These are phyloP conservation scores for Camptogramma bilineatum DNA, from an alignment of 2,888 invertebrate genomes.

Conservation along the genomic window DNA sequence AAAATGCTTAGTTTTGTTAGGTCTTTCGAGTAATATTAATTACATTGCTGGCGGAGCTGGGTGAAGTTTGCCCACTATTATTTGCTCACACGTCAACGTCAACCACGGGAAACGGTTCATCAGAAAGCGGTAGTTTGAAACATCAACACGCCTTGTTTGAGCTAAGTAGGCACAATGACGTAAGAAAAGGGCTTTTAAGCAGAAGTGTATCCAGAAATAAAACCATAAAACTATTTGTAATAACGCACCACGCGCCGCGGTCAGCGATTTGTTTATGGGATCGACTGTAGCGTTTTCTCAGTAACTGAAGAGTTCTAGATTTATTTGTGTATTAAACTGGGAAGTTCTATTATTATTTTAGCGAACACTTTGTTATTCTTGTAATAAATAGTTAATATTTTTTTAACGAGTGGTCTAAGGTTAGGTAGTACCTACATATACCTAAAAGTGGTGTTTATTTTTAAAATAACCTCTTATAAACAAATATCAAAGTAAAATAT, in stretches of 20 bases:
- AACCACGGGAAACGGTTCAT: neutral
- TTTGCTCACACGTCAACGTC: slow-evolving; percentile 10
- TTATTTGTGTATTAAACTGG: slow-evolving; percentile 19
- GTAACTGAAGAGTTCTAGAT: slow-evolving; percentile 23
- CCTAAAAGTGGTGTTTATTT: too few species aligned
- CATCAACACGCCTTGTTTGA: slow-evolving; percentile 28
- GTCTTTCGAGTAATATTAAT: too few species aligned
- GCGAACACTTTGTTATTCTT: neutral
- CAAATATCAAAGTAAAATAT: neutral
- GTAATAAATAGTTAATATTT: too few species aligned
- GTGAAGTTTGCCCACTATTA: too few species aligned
- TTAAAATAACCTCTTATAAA: neutral
- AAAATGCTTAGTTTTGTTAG: too few species aligned
- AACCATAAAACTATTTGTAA: slow-evolving; percentile 42
- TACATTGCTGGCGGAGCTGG: too few species aligned
- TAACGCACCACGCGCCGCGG: slow-evolving; percentile 41
- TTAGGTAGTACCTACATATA: too few species aligned
- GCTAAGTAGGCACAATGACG: slow-evolving; percentile 8
- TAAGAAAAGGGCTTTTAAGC: slow-evolving; percentile 38
- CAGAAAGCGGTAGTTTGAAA: slow-evolving; percentile 10
- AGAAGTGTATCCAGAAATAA: slow-evolving; percentile 41
- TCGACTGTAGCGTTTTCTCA: slow-evolving; percentile 28
- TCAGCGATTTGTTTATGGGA: slow-evolving; percentile 42
- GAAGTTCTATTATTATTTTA: neutral
- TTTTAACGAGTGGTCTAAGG: too few species aligned